A percentile compares a stretch with the other conserved stretches of the same genome.
phyloP scores from a whole-genome alignment of 2,797 vertebrate genomes.

The Crypturellus tataupa region DNA sequence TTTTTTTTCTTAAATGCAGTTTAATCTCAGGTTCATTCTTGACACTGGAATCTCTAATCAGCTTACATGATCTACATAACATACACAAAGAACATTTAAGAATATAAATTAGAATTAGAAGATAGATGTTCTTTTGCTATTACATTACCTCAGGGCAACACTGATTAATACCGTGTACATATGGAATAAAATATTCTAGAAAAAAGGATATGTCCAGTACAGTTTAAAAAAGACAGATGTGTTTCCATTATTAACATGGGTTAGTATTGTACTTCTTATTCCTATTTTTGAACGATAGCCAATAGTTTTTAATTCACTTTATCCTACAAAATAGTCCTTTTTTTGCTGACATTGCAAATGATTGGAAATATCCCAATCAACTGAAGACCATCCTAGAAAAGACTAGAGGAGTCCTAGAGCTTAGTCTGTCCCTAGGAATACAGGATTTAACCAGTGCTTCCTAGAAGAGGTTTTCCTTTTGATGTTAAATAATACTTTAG shows the following conservation, averaged over 20 bases:
- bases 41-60: not conserved
- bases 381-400: not conserved
- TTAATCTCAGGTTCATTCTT: not conserved
- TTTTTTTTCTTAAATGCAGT: not conserved
- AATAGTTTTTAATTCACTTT: not conserved
- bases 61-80: not conserved
- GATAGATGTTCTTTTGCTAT: not conserved
- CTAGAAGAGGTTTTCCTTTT: not conserved
- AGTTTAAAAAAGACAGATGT: not conserved
- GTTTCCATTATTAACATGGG: not conserved
- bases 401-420: not conserved
- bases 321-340: not conserved
- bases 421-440: not conserved
- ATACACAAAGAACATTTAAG: not conserved
- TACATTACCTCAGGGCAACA: not conserved
- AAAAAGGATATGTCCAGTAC: not conserved
- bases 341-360: not conserved
- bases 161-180: not conserved
- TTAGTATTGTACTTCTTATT: not conserved
- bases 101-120: not conserved
- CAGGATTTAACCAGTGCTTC: not conserved
- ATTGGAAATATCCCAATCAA: not conserved
- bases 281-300: not conserved
- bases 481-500: constrained; percentile 43
- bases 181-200: not conserved